Evolutionary conservation across 2,113 vertebrate genomes (phyloP), one percentile per base, ranked within the genome.

Genomic region (Oncorhynchus gorbuscha): DNA sequence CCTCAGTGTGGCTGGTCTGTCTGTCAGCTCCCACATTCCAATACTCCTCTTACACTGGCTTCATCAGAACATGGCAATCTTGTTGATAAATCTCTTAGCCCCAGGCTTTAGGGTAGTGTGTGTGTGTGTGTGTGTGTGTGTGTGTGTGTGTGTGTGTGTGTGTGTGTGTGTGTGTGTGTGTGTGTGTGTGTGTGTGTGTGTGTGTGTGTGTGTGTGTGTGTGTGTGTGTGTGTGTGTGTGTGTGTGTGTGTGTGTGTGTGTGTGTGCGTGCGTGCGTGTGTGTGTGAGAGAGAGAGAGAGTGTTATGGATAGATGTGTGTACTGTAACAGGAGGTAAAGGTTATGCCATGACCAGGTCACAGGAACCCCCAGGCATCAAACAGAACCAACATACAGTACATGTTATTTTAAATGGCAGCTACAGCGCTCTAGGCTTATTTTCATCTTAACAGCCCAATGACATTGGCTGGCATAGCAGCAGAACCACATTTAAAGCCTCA

Each of bases 401-500:
- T 83, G 84, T 84, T 82, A 61, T 78, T 72, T 74, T 84, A 76
- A 83, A 72, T 49, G 48, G 49, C 30, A 20, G 24, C 49, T 20
- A 39, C 22, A 16, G 51, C 16, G 58, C 32, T 79, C 61, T 49
- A 55, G 76, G 71, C 76, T 68, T 82, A n/a, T 81, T 72, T 39
- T 66, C 8, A 69, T 55, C 16, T 55, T 13, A 22, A 22, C 35
- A 9, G 81, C 75, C 74, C 18, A 39, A 8, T 8, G 39, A 39
- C 8, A 9, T 58, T 24, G 80, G 69, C 55, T 84, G 65, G 85
- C 79, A 78, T 70, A 35, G 78, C 58, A 64, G 85, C 79, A 78
- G 74, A 35, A 79, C 58, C 73, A 79, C 71, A 86, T 91, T 91
- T 90, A 73, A 87, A 84, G 81, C 81, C 64, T 80, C 84, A 83